phyloP scores from a whole-genome alignment of 2,888 invertebrate species.

The Chorisops tibialis region DNA sequence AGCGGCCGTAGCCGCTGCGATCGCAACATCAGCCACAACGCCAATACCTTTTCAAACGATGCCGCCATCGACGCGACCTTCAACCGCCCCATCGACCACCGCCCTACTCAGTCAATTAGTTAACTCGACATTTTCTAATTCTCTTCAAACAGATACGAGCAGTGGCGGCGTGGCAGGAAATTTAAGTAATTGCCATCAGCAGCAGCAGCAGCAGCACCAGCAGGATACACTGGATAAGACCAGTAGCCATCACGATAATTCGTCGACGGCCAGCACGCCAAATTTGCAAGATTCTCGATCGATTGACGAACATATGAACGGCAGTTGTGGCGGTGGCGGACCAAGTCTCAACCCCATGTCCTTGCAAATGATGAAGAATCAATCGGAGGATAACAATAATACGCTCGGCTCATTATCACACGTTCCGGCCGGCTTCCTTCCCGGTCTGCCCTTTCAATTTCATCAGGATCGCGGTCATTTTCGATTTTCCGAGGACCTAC shows the following conservation, averaged over 20 bases:
- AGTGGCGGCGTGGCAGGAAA: conserved; percentile 17
- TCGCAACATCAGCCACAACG: conserved; percentile 19
- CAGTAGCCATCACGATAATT: conserved; percentile 44
- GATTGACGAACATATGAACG: conserved; percentile 36
- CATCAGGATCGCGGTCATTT: conserved; percentile 79
- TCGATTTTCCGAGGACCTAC: conserved; percentile 80
- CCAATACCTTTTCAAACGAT: conserved; percentile 21
- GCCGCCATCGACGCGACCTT: conserved; percentile 27
- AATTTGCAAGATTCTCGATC: conserved; percentile 45
- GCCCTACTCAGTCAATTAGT: conserved; percentile 48
- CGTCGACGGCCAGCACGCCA: conserved; percentile 55
- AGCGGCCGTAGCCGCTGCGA: conserved; percentile 25
- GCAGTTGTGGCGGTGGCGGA: conserved; percentile 24
- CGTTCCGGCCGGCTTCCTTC: conserved; percentile 54
- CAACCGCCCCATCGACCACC: conserved; percentile 51
- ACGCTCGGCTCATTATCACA: conserved; percentile 39
- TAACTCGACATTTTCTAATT: conserved; percentile 51
- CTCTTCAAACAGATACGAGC: conserved; percentile 43
- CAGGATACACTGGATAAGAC: conserved; percentile 38
- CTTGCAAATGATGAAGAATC: conserved; percentile 53
- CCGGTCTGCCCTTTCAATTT: conserved; percentile 67
- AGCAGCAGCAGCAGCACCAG: no score
- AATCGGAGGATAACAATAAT: conserved; percentile 56
- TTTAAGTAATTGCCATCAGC: conserved; percentile 37
- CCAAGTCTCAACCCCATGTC: conserved; percentile 43